Base-by-base conservation (phyloP, 2,797 vertebrate species). In the Cyclopterus lumpus region DNA sequence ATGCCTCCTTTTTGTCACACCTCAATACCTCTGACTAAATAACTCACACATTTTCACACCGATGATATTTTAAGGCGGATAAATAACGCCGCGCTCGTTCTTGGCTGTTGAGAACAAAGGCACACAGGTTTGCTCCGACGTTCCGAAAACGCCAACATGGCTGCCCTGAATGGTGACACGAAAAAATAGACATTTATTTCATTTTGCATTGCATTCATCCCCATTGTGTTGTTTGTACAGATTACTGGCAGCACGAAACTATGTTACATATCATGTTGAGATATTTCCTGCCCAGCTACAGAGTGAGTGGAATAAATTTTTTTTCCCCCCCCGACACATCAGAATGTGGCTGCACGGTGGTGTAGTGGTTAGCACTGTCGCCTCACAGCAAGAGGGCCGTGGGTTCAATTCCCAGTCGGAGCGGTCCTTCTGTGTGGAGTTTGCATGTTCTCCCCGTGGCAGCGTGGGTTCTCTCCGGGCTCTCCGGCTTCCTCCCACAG, bases 241-340 rank as follows among this genome's bases (percentile, higher is more conserved):
- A 68, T 63, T 20, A 24, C 46, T 38, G 38, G 44, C 44, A 53
- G 26, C 44, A 9, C 26, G 2, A 26, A 24, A 34, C 34, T 9
- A 8, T 34, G 64, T 16, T 20, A 20, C 24, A 44, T 6, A 10
- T 76, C 4, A 30, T 54, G 48, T 3, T 46, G 30, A 67, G 64
- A 65, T 44, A 48, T 53, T 79, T 74, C 26, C 61, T 80, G 54
- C 55, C 22, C 15, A 28, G 32, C 57, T n/a, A 16, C 53, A 59
- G 2, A 28, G 63, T 11, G 30, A 58, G 67, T 49, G 12, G n/a
- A 67, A 67, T 70, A 6, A 2, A 58, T 66, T 71, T 73, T 61
- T 70, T 24, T 20, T 11, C 30, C 30, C 24, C 53, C 16, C 68
- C 30, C 67, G 18, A 58, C 48, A 61, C n/a, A n/a, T n/a, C n/a